Percentiles rank a stretch among this genome's conserved stretches.
Conservation (phyloP, 2,888 invertebrate species). For the Exocentrus adspersus region DNA sequence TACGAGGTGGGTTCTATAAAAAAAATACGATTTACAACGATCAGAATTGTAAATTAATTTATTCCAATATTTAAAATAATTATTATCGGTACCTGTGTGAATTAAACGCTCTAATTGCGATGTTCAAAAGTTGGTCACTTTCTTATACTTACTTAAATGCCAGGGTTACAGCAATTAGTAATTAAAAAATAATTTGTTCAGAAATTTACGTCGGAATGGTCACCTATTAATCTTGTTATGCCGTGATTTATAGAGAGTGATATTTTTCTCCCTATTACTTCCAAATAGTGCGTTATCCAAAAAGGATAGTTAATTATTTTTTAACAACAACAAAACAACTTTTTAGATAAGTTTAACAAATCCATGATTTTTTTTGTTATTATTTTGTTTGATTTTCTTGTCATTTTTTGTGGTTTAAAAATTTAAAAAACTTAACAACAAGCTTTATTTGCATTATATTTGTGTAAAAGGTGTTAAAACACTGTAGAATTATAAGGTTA, state of each 20-base stretch:
- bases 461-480: background rate
- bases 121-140: conserved; percentile 23
- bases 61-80: conserved; percentile 21
- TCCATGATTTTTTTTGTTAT: too few species aligned
- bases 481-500: background rate
- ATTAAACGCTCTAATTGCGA: conserved; percentile 25
- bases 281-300: too few species aligned
- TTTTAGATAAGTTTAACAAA: too few species aligned
- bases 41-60: conserved; percentile 13
- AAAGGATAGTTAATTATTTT: too few species aligned
- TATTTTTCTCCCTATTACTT: conserved; percentile 12
- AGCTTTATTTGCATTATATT: background rate
- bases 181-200: conserved; percentile 26
- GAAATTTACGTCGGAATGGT: conserved; percentile 16
- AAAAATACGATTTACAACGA: too few species aligned
- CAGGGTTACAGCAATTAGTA: conserved; percentile 16
- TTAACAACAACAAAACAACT: too few species aligned
- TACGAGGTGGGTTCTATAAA: too few species aligned
- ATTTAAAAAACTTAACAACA: too few species aligned
- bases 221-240: conserved; percentile 21
- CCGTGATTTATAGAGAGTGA: conserved; percentile 20
- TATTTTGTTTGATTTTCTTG: too few species aligned
- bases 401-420: too few species aligned
- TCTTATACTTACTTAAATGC: conserved; percentile 19
- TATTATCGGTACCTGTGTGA: conserved; percentile 24